Conservation (phyloP, 2,888 invertebrate species). For the Cryptocephalus moraei region DNA sequence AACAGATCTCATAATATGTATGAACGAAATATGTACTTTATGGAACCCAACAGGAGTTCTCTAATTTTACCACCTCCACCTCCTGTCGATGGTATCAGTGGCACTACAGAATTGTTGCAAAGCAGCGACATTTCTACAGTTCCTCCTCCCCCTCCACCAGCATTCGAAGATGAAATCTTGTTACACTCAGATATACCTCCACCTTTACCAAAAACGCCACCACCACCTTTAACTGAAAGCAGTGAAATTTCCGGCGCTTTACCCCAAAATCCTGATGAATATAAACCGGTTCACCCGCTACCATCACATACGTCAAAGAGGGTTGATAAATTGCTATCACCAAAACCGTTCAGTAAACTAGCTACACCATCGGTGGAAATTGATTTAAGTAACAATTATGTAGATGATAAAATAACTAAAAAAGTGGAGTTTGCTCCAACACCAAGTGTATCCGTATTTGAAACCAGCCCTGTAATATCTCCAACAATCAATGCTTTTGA, state of each 20-base stretch:
- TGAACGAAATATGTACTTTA: not conserved
- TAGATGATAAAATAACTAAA: not conserved
- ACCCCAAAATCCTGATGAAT: not conserved
- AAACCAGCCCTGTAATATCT: no score
- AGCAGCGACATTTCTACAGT: constrained; percentile 18
- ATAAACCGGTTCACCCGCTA: not conserved
- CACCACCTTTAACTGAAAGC: constrained; percentile 11
- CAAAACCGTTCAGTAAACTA: no score
- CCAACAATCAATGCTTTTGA: not conserved
- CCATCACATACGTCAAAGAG: not conserved
- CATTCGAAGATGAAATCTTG: constrained; percentile 6
- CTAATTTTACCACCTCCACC: not conserved
- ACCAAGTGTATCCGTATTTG: no score
- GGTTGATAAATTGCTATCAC: not conserved
- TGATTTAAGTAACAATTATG: not conserved
- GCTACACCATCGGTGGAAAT: no score
- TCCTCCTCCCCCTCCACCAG: constrained; percentile 19
- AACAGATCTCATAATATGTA: constrained; percentile 5
- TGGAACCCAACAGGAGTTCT: not conserved
- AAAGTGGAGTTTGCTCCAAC: not conserved
- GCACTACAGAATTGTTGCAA: constrained; percentile 10
- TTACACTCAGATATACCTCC: constrained; percentile 8
- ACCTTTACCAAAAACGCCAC: constrained; percentile 17
- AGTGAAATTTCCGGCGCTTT: not conserved
- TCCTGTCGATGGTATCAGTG: not conserved